These are phyloP conservation scores for Crocodylus rhombifer DNA, from an alignment of 2,797 vertebrate genomes.

Conservation along the genomic window DNA sequence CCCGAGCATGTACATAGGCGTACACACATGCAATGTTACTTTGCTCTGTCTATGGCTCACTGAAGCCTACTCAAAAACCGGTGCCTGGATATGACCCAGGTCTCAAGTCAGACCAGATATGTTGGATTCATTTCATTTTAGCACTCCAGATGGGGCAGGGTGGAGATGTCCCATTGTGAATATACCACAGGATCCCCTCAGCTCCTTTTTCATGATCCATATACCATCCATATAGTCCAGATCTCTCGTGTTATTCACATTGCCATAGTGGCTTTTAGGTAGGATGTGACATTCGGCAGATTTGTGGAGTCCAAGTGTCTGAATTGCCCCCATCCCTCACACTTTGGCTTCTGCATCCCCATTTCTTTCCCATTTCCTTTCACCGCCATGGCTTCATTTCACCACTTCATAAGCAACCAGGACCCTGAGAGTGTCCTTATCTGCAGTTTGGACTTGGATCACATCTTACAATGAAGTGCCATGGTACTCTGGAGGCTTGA, in stretches of 20 bases:
- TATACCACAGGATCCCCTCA: not conserved
- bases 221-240: not conserved
- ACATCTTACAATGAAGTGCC: not conserved
- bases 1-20: no score
- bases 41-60: no score
- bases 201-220: accelerated
- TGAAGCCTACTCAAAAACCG: not conserved
- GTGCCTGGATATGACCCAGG: not conserved
- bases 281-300: accelerated
- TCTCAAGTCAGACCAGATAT: not conserved
- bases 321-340: not conserved
- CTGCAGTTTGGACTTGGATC: conserved; percentile 15
- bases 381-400: not conserved
- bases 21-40: no score
- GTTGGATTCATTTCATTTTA: not conserved
- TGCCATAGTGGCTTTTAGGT: not conserved
- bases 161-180: not conserved
- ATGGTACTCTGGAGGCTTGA: conserved; percentile 23
- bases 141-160: not conserved
- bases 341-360: accelerated
- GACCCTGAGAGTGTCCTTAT: not conserved
- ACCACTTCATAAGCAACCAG: not conserved
- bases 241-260: no score
- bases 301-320: not conserved
- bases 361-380: not conserved